Conservation (phyloP, 2,113 vertebrate species). For the Haplochromis burtoni region DNA sequence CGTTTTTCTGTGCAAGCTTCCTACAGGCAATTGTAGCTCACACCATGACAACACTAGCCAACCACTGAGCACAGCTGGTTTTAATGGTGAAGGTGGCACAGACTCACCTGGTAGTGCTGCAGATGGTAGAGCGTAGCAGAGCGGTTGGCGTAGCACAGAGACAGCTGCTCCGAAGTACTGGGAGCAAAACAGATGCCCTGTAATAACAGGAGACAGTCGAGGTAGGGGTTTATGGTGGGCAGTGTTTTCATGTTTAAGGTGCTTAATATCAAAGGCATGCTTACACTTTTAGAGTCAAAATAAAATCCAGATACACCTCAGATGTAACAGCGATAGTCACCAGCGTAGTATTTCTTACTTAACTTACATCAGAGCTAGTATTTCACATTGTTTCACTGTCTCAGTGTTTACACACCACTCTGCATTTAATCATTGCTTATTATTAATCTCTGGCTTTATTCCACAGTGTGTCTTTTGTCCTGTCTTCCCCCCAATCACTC, state of each 20-base stretch:
- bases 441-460: not conserved
- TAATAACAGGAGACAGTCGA: not conserved
- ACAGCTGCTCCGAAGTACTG: slow-evolving; percentile 69
- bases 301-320: not conserved
- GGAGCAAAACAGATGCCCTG: slow-evolving; percentile 79
- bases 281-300: not conserved
- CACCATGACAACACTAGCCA: not conserved
- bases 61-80: not conserved
- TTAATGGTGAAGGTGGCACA: not conserved
- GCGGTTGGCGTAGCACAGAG: slow-evolving; percentile 89
- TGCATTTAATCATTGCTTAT: not conserved
- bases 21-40: not conserved
- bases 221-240: not conserved
- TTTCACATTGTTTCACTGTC: not conserved
- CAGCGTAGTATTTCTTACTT: not conserved
- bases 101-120: slow-evolving; percentile 59
- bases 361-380: not conserved
- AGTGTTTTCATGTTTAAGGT: not conserved
- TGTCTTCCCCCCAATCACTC: not conserved
- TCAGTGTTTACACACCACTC: not conserved
- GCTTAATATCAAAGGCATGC: not conserved
- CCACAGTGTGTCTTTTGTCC: not conserved
- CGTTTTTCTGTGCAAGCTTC: not conserved
- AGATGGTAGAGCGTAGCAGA: slow-evolving; percentile 85
- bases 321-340: not conserved